phyloP scores from a whole-genome alignment of 1,140 invertebrate species.

The Octopus sinensis region DNA sequence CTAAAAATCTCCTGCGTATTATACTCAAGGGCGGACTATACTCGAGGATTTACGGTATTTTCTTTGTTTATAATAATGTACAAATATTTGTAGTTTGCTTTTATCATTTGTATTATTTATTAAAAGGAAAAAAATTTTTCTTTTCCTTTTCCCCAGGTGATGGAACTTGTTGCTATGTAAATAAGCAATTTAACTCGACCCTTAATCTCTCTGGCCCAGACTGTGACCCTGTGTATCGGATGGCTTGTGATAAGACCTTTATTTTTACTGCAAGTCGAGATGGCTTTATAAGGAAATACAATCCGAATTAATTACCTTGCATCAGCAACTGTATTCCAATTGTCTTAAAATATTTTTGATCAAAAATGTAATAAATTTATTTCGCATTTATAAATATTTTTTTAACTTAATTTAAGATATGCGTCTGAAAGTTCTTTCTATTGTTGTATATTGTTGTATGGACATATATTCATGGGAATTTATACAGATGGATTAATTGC shows the following conservation, averaged over 20 bases:
- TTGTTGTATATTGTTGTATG: no score
- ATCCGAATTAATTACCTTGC: slow-evolving; percentile 8
- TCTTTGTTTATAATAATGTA: not conserved
- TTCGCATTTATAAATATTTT: no score
- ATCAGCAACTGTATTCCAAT: no score
- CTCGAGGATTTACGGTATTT: not conserved
- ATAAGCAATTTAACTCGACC: slow-evolving; percentile 52
- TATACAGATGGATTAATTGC: no score
- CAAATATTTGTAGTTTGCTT: not conserved
- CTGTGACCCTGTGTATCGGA: slow-evolving; percentile 62
- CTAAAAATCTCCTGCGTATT: not conserved
- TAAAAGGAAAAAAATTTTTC: slow-evolving; percentile 8
- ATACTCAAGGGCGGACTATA: not conserved
- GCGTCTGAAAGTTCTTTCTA: no score
- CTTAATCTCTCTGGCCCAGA: slow-evolving; percentile 68
- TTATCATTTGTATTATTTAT: not conserved
- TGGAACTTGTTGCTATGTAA: slow-evolving; percentile 62
- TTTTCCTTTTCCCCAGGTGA: slow-evolving; percentile 58
- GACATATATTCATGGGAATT: no score
- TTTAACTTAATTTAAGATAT: no score
- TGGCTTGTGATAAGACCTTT: slow-evolving; percentile 42
- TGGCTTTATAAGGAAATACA: slow-evolving; percentile 55
- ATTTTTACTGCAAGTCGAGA: slow-evolving; percentile 56
- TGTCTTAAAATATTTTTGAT: no score
- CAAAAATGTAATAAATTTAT: no score